Base-by-base conservation (phyloP, 2,113 vertebrate genomes). In the Crotalus horridus region DNA sequence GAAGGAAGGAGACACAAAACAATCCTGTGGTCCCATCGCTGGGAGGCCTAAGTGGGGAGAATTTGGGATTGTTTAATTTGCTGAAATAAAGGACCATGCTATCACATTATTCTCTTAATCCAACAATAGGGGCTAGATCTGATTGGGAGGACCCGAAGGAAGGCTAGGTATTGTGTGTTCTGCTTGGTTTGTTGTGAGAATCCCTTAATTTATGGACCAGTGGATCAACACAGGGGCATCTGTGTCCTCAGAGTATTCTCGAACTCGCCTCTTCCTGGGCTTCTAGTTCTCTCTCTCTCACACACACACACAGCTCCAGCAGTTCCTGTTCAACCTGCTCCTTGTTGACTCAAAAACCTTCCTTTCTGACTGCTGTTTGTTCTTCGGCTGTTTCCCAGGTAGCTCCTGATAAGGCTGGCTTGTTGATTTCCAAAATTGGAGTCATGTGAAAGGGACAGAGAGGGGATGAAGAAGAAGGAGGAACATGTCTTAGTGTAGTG, bases 351-450 rank as follows among this genome's bases (percentile, higher is more conserved):
- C 88, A 94, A 87, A 69, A 94, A 86, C n/a, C 74, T 91, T 29
- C 24, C 20, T 87, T 29, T 33, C 74, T 85, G 9, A 48, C 7
- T 85, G 88, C 17, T 93, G 91, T 92, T 94, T 94, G 93, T 64
- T 90, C 56, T 94, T 89, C 1, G n/a, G n/a, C 88, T 89, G 91
- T 89, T 94, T 89, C 93, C 88, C 87, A 93, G 90, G 88, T 94
- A 64, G 51, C 20, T 55, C 48, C 74, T 8, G 93, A 94, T 94
- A 94, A 94, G 88, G 21, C 51, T 39, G 26, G 10, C 39, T 86
- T 61, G 69, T 89, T 94, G 90, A 29, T 88, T 87, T 87, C 69
- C 13, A 39, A 64, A 81, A 23, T 6, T 39, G 55, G 20, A 74
- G 90, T 59, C 33, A 61, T n/a, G 12, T 89, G 33, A 91, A 55